These are phyloP conservation scores for Montipora efflorescens DNA, from an alignment of 64 coral and sea anemone genomes.

Conservation along the genomic window DNA sequence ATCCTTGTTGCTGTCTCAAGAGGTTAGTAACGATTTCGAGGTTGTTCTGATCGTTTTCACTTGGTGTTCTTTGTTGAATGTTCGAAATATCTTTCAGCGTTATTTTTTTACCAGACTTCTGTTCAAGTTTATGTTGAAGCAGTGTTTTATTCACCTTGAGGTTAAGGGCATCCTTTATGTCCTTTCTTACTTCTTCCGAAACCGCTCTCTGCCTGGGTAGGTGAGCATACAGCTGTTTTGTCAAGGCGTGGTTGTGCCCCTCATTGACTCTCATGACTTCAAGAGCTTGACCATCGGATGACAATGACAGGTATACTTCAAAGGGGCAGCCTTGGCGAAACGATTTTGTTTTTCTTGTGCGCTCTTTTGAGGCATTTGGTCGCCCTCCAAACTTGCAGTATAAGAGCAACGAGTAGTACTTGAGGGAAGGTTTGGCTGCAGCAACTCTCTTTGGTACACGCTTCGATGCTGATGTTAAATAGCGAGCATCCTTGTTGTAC, in stretches of 20 bases:
- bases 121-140: slow-evolving; percentile 26
- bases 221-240: slow-evolving; percentile 1
- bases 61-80: not conserved
- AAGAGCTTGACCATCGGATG: slow-evolving; percentile 10
- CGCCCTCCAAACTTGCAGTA: too few species aligned
- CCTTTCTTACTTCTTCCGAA: not conserved
- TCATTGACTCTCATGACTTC: slow-evolving; percentile 2
- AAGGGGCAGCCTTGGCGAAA: slow-evolving; percentile 50
- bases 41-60: slow-evolving; percentile 7
- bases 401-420: not conserved
- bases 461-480: not conserved
- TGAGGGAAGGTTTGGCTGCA: not conserved
- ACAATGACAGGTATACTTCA: slow-evolving; percentile 31
- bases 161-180: slow-evolving; percentile 5
- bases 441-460: not conserved
- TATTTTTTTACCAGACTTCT: not conserved
- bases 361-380: not conserved
- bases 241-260: slow-evolving; percentile 34
- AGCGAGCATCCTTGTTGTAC: not conserved
- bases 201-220: slow-evolving; percentile 1
- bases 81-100: slow-evolving; percentile 29
- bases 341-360: slow-evolving; percentile 19
- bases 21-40: not conserved
- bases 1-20: not conserved
- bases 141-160: slow-evolving; percentile 31